Base-by-base conservation (phyloP, 1,140 invertebrate genomes). In the Penaeus vannamei region DNA sequence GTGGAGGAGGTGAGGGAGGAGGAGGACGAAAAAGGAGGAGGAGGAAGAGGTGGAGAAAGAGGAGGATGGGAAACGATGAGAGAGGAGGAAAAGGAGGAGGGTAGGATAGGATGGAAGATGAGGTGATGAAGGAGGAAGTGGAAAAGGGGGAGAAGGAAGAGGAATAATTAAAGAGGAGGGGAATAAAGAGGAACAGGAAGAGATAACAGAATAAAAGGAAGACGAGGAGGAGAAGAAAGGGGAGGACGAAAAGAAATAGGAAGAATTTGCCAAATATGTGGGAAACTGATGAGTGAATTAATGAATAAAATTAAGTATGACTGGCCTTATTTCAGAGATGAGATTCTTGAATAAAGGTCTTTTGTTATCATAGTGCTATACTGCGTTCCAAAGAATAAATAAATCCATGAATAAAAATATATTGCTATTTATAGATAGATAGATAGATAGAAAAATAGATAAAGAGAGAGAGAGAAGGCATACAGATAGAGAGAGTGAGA, bases 21-120 rank as follows among this genome's bases (percentile, higher is more conserved):
- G n/a, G 53, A 42, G 17, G 7, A 20, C 7, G 42, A 36, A 42
- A 42, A 7, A 79, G 32, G 76, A 19, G 76, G 42, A 17, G 7
- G 42, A 23, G 19, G 42, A 32, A 20, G 42, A 82, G 80, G 80
- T 23, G 62, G 12, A 42, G 61, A 20, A 22, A 5, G 29, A 64
- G 26, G 29, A n/a, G 23, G 66, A 42, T 32, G 23, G 64, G 69
- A 22, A 26, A 64, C 1, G 36, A 19, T 22, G 64, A 23, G 84
- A 72, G 36, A 84, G 53, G 61, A 53, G 61, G 82, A 84, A 19
- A n/a, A n/a, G 62, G 36, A 60, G 60, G 69, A 72, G n/a, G 14
- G 23, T n/a, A n/a, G 69, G n/a, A 26, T 26, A 72, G 17, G 36
- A 1, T 22, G 10, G 7, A 22, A 22, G 1, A 26, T 10, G 69